Base-by-base conservation (phyloP, 2,113 vertebrate genomes). In the Erpornis zantholeuca region DNA sequence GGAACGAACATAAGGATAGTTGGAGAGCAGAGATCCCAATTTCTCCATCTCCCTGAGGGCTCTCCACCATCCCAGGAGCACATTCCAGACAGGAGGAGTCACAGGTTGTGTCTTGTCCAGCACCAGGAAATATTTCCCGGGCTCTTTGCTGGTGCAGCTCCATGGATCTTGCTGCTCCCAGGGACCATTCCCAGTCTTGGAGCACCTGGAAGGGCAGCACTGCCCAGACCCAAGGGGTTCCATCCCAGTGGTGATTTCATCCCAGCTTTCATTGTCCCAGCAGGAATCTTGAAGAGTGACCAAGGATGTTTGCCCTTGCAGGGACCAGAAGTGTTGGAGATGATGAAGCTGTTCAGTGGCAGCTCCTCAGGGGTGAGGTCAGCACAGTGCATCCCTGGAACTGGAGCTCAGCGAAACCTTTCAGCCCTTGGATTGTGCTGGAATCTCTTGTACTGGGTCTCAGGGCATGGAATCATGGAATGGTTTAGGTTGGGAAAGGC, bases 121-220 rank as follows among this genome's bases (percentile, higher is more conserved):
- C 15, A 11, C 40, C 47, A 40, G 84, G 70, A 44, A 31, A 18
- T 10, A 1, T 17, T 47, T 47, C 27, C 61, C 0, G 1, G 7
- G 73, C 65, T 44, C n/a, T 87, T 50, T 28, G 56, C 77, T 53
- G 81, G 0, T n/a, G 11, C 78, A 45, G 47, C 63, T 76, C 49
- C 0, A 0, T 31, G 65, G 50, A 12, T 78, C 56, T 40, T 0
- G 0, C 36, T 68, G 47, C 42, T 31, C 35, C 2, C 71, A 14
- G 76, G 19, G 40, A 42, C 40, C 40, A 42, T 42, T 44, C 44
- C 79, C 38, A 4, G 6, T 12, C 11, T 10, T 14, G 60, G 23
- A 23, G 4, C 56, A 10, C 8, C 50, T 4, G 7, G 27, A 25
- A 54, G 59, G 49, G 71, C 38, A 27, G 57, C n/a, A 42, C 40